Evolutionary conservation across 2,888 invertebrate genomes (phyloP).

Genomic region (Athetis lepigone): DNA sequence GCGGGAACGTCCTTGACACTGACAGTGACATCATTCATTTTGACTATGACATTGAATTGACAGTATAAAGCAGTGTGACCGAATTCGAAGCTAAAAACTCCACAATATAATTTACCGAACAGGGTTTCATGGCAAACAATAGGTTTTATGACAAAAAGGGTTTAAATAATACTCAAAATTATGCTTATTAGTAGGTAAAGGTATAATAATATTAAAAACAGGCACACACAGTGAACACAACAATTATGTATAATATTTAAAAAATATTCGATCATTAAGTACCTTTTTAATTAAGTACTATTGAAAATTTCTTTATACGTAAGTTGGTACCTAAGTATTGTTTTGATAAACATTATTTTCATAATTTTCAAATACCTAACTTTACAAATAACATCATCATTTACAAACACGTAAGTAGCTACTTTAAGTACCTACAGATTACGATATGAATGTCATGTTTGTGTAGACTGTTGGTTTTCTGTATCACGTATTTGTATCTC

Average conservation of each 20-base stretch:
- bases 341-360: background rate
- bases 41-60: constrained; percentile 12
- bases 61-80: constrained; percentile 15
- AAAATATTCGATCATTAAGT: constrained; percentile 10
- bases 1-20: background rate
- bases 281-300: background rate
- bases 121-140: no score
- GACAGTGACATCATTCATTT: background rate
- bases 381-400: background rate
- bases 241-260: background rate
- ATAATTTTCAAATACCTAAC: background rate
- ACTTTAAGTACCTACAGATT: background rate
- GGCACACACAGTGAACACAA: constrained; percentile 4
- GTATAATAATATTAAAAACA: constrained; percentile 5
- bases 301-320: no score
- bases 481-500: constrained; percentile 31
- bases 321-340: background rate
- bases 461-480: constrained; percentile 51
- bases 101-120: background rate
- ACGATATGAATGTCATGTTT: constrained; percentile 28
- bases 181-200: background rate
- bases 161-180: background rate
- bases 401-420: background rate
- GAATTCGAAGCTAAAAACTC: background rate
- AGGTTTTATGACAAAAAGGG: background rate